Percentiles rank a stretch among this genome's conserved stretches.
phyloP scores from a whole-genome alignment of 2,888 invertebrate species.

The Julus scandinavius region DNA sequence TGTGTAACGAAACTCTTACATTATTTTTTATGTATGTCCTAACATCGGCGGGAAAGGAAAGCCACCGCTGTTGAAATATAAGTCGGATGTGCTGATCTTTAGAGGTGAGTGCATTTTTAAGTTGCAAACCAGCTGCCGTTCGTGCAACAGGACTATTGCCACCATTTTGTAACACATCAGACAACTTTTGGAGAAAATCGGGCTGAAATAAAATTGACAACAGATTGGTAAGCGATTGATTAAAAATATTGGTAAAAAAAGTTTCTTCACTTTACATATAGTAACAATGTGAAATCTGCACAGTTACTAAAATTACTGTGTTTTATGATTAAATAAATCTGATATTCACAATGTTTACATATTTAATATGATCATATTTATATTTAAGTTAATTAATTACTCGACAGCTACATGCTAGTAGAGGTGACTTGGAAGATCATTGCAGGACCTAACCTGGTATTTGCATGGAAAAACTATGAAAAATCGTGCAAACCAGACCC shows the following conservation, averaged over 20 bases:
- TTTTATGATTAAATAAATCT: too few relatives aligned
- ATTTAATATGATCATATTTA: too few relatives aligned
- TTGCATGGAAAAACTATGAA: too few relatives aligned
- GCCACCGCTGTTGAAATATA: slow-evolving; percentile 93
- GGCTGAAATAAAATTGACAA: slow-evolving; percentile 69
- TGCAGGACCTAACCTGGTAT: too few relatives aligned
- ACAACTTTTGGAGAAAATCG: slow-evolving; percentile 91
- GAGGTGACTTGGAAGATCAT: too few relatives aligned
- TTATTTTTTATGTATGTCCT: slow-evolving; percentile 93
- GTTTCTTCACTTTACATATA: too few relatives aligned
- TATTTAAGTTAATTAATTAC: too few relatives aligned
- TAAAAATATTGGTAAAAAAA: neutral
- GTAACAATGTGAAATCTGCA: too few relatives aligned
- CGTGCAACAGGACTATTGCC: slow-evolving; percentile 93
- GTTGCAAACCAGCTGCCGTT: slow-evolving; percentile 97
- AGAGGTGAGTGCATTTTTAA: slow-evolving; percentile 97
- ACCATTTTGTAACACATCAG: slow-evolving; percentile 89
- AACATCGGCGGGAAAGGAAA: slow-evolving; percentile 86
- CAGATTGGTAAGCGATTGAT: neutral
- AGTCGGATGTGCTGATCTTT: slow-evolving; percentile 86
- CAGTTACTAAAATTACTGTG: too few relatives aligned
- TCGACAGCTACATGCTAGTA: too few relatives aligned
- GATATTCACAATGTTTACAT: too few relatives aligned
- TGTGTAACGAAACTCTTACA: slow-evolving; percentile 71
- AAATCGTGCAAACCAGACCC: too few relatives aligned